Evolutionary conservation across 2,888 invertebrate species (phyloP), one percentile per base, ranked within the genome.

Genomic region (Chydorus sphaericus): DNA sequence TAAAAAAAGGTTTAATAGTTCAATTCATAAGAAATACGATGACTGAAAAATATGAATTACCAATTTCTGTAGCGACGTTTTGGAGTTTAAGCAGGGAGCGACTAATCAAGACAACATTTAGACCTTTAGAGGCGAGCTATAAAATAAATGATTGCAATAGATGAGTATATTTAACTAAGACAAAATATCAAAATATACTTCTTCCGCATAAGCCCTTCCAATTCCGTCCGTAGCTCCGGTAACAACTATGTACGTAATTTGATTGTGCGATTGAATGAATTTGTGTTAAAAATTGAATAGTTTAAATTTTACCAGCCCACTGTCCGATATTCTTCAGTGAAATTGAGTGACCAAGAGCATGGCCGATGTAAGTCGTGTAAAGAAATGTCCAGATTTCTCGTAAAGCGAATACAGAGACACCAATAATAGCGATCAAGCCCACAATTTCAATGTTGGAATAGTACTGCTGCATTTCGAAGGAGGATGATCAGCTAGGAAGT

Each of bases 241-340:
- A 26, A 57, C 48, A n/a, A 57, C 57, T 57, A 16, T 20, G 39
- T 1, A 39, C 4, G 20, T 8, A 44, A n/a, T 44, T 8, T 20
- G 26, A 44, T 44, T 26, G 6, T 44, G 23, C 8, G n/a, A 44
- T 26, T 2, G 14, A 8, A 44, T 14, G 28, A 20, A 20, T 14
- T n/a, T 26, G 6, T 44, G 23, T 6, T 16, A 44, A 44, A 3
- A 20, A 8, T 26, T 14, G 28, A 20, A 20, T 14, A 23, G 18
- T 1, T 14, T 26, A 44, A 67, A 80, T 77, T 81, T 80, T 71
- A 86, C 86, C 77, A 70, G 87, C 87, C 87, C 87, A 88, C 71
- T 79, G 76, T 64, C 86, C 86, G 66, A 79, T 75, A 48, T 78
- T 75, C 65, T 76, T 77, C 60, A 83, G 76, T 70, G 86, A 76